Base-by-base conservation (phyloP, 2,797 vertebrate species). In the Etheostoma perlongum region DNA sequence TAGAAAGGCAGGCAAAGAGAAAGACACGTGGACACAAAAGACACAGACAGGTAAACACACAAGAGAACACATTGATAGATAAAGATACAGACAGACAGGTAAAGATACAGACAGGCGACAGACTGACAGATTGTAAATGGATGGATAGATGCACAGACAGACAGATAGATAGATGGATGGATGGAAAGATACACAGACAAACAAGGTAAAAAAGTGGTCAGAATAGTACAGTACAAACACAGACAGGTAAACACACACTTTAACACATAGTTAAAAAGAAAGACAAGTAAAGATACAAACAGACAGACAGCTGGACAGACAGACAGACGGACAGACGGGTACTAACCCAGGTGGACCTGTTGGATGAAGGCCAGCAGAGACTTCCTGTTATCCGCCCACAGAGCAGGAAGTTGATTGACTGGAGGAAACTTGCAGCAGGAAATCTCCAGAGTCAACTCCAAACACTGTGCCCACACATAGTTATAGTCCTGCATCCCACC, bases 401-500 rank as follows among this genome's bases (percentile, higher is more conserved):
- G 93, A 33, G 79, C 74, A 15, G 94, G 92, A 79, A 99, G 96
- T 57, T 96, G 74, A 0, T 74, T 18, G 74, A 65, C 90, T 0
- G 92, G 92, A 86, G 98, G 98, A 69, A 95, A 99, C 95, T 98
- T 98, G 72, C 97, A 99, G 92, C 97, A 98, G 0, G 97, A 99
- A 75, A 98, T 44, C 68, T 99, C 97, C 87, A 99, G 66, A 0
- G 97, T 98, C 60, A 99, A 84, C 92, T 99, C 98, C 82, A 98
- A 92, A 89, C 98, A 99, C 68, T 98, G 97, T 74, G 92, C 95
- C 96, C 95, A 97, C 83, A 99, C 64, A 0, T 99, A 99, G 93
- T 98, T 99, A 87, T 97, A 99, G 90, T 99, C 98, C 93, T 99
- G 97, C 97, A 99, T 99, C 59, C 98, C 98, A 83, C 97, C 97